Base-by-base conservation (phyloP, 2,888 invertebrate genomes). In the Stenichneumon culpator region DNA sequence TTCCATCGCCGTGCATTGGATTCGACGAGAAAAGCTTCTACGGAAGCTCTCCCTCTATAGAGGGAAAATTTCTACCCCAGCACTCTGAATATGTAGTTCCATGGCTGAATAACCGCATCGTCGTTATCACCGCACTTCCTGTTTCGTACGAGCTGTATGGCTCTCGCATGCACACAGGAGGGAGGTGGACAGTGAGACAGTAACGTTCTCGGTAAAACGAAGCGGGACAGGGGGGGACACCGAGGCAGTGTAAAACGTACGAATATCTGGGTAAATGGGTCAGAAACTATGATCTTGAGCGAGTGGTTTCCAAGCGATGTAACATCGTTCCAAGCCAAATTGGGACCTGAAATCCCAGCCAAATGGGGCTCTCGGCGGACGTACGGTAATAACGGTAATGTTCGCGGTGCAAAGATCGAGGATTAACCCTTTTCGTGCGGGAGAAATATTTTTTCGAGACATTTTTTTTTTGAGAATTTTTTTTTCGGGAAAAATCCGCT, bases 191-290 rank as follows among this genome's bases (percentile, higher is more conserved):
- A 63, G 36, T 54, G 32, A 11, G 32, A 65, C 54, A n/a, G 60
- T 65, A 69, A 57, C 32, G 22, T 52, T 14, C 39, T 25, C 32
- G 79, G 65, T 57, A 44, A 84, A 77, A 70, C 50, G 70, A 52
- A 9, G 32, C 60, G 54, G 25, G 36, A 25, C 25, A 39, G n/a
- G 28, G 25, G 70, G 16, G 2, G 7, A 28, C 25, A 28, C 5
- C 63, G 32, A 63, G 63, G 16, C 16, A 16, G 32, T n/a, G 63
- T 16, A 63, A 83, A 81, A 83, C 78, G 83, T 82, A 85, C 80
- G 82, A 68, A 86, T 86, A 91, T 92, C 89, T 92, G 88, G 92
- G 90, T 91, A 92, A 93, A 93, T 92, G 92, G 92, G 92, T 93
- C 92, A 93, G 93, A 93, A 93, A 92, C 90, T 88, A 92, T 91